Evolutionary conservation across 2,888 invertebrate species (phyloP).

Genomic region (Tenthredo livida): DNA sequence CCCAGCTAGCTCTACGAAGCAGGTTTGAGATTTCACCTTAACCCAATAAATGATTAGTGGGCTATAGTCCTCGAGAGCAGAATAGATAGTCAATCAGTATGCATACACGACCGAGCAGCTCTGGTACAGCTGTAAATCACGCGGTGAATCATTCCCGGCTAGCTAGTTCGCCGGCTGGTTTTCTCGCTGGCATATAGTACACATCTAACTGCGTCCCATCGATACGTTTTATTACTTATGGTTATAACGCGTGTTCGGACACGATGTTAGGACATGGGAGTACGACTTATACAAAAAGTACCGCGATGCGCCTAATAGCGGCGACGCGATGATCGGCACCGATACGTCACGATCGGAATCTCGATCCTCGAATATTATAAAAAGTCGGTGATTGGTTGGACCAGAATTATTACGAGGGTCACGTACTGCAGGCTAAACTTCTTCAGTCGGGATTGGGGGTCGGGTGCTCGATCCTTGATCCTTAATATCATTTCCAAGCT

Average conservation of each 20-base stretch:
- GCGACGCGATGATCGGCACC: constrained; percentile 61
- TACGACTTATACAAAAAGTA: constrained; percentile 60
- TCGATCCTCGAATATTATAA: constrained; percentile 55
- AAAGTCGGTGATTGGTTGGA: constrained; percentile 53
- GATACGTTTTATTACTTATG: constrained; percentile 63
- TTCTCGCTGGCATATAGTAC: constrained; percentile 59
- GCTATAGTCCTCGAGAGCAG: constrained; percentile 57
- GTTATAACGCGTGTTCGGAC: constrained; percentile 57
- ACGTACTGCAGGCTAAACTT: constrained; percentile 35
- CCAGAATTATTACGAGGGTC: constrained; percentile 49
- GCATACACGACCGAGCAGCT: constrained; percentile 61
- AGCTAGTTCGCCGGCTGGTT: constrained; percentile 37
- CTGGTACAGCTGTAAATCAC: constrained; percentile 68
- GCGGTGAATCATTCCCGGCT: constrained; percentile 67
- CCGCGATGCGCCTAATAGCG: constrained; percentile 65
- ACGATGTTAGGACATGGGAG: constrained; percentile 51
- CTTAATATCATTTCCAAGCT: constrained; percentile 14
- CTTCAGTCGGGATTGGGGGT: not conserved
- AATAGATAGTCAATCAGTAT: constrained; percentile 70
- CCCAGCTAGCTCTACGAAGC: constrained; percentile 32
- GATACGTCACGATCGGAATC: constrained; percentile 63
- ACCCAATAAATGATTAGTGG: constrained; percentile 68
- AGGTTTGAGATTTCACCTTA: constrained; percentile 64
- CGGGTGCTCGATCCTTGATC: constrained; percentile 8
- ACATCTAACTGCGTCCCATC: constrained; percentile 65